Evolutionary conservation across 2,797 vertebrate species (phyloP), one percentile per base, ranked within the genome.

Genomic region (Graptemys geographica): DNA sequence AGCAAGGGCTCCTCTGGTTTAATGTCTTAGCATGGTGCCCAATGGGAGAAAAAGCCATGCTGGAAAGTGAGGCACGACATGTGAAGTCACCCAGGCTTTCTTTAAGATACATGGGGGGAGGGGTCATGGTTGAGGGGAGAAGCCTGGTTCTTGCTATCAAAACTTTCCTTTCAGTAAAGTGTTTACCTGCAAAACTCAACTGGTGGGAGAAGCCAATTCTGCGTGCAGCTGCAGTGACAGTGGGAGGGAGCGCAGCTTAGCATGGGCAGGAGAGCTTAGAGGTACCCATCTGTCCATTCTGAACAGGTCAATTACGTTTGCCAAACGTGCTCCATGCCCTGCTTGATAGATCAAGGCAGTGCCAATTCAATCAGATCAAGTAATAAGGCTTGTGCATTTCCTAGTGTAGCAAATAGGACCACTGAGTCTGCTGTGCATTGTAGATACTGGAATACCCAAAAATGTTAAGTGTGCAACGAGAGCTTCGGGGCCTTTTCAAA

Each of bases 361-460:
- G 16, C 5, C 49, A 52, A 21, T 33, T 33, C 44, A 79, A 49
- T 33, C 49, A 31, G 49, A 16, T 52, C 78, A 79, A 11, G 18
- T 33, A 52, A 79, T 10, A 33, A 33, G 10, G 18, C 49, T 52
- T 52, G 49, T 7, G 31, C 78, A 53, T 49, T 19, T 49, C 19
- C 47, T 52, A 16, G 21, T 52, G 52, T n/a, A n/a, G 78, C 5
- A 31, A 12, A 33, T 18, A 12, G 18, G 49, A 19, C 31, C 31
- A 44, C 9, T 21, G 12, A 52, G 47, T 51, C 33, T 11, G 33
- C 78, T 21, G 10, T 27, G 25, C 18, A 18, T 6, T n/a, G 59
- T 15, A 19, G 13, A 6, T 7, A 16, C 2, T 1, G 9, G 31
- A 0, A 6, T 31, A 31, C 27, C 12, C 2, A 6, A 78, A 78